phyloP scores from a whole-genome alignment of 2,797 vertebrate genomes.

The Galaxias olidus region DNA sequence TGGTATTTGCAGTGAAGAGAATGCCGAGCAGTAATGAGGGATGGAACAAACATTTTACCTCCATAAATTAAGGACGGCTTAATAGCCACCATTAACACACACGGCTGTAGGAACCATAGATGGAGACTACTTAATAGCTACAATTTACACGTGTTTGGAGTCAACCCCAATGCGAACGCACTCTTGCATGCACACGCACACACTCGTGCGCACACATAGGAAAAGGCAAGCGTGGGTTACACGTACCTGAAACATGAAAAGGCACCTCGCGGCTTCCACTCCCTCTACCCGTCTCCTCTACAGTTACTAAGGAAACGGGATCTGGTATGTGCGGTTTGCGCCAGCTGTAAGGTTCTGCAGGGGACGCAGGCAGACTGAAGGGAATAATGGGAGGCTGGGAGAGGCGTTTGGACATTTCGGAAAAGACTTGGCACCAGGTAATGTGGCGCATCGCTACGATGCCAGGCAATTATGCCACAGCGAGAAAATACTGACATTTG shows the following conservation, averaged over 20 bases:
- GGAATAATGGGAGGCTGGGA: conserved; percentile 30
- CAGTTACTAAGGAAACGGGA: conserved; percentile 76
- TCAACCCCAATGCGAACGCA: conserved; percentile 2
- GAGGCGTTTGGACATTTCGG: too few species aligned
- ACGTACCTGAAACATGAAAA: conserved; percentile 32
- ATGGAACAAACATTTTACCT: neutral
- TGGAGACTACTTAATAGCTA: too few species aligned
- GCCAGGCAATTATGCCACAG: too few species aligned
- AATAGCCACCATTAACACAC: neutral
- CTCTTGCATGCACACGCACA: neutral
- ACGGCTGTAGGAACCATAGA: neutral
- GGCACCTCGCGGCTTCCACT: conserved; percentile 27
- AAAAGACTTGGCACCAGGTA: too few species aligned
- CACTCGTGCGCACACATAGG: conserved; percentile 21
- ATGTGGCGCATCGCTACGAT: too few species aligned
- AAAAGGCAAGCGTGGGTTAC: conserved; percentile 24
- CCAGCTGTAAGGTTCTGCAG: conserved; percentile 36
- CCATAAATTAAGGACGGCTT: neutral
- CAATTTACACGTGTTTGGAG: too few species aligned
- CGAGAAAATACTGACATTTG: too few species aligned
- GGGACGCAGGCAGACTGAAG: conserved; percentile 30
- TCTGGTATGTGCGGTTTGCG: conserved; percentile 32
- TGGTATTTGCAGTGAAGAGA: conserved; percentile 40
- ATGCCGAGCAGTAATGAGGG: conserved; percentile 5
- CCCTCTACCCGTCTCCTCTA: conserved; percentile 32